Base-by-base conservation (phyloP, 1,140 invertebrate genomes). In the Drosophila guanche region DNA sequence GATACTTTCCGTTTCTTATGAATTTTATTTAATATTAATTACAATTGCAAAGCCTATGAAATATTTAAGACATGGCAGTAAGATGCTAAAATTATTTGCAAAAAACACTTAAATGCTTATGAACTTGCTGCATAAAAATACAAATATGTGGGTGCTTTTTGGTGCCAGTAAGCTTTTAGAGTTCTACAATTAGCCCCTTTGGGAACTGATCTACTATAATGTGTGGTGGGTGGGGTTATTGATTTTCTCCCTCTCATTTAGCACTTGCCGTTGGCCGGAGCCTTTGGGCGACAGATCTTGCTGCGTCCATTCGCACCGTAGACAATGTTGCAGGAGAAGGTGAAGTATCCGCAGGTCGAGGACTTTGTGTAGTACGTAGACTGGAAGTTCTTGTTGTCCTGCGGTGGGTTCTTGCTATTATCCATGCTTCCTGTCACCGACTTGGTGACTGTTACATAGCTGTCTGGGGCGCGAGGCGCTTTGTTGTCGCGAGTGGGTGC, bases 281-380 rank as follows among this genome's bases (percentile, higher is more conserved):
- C 71, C 90, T 95, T 96, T 0, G 96, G 96, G 67, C 95, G 95
- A 88, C 96, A 97, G 29, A 96, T 94, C 90, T 96, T 96, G 45
- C 94, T 95, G 71, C 94, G 93, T 37, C 95, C 95, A 79, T 95
- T 95, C 0, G 94, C 94, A 10, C 95, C 95, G 76, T 95, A 95
- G 3, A 96, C 95, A 74, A 95, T 93, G 37, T 96, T 96, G 78
- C 96, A 97, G 0, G 95, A 95, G 86, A 97, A 96, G 3, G 96
- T 96, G 71, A 96, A 96, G 79, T 96, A 96, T 29, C 96, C 96
- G 90, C 96, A 97, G 0, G 95, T 96, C 2, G 95, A 96, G 12
- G 95, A 96, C 89, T 97, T 96, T 0, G 95, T 96, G 63, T 96
- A 97, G 91, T 96, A 96, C 16, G 95, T 95, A 62, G 95, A 94